phyloP scores from a whole-genome alignment of 2,113 vertebrate genomes.

The Aleadryas rufinucha region DNA sequence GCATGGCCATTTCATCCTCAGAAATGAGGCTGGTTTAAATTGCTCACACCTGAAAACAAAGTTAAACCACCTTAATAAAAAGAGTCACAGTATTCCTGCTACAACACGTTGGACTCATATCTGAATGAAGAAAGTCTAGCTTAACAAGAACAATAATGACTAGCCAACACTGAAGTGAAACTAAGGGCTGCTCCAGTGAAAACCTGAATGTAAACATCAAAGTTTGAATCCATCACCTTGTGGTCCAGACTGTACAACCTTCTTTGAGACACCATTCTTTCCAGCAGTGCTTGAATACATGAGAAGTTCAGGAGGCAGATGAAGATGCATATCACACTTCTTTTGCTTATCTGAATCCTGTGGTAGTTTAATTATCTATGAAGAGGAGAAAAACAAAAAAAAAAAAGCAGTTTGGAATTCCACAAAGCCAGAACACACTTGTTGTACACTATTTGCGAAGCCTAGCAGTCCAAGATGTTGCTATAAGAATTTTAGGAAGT shows the following conservation, averaged over 20 bases:
- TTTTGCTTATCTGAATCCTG: conserved; percentile 39
- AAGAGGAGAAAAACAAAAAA: not conserved
- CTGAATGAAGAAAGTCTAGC: not conserved
- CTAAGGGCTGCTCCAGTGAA: conserved; percentile 35
- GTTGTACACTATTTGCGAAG: not conserved
- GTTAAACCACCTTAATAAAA: not conserved
- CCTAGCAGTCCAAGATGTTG: not conserved
- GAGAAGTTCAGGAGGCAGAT: conserved; percentile 36
- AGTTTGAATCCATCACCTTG: conserved; percentile 50
- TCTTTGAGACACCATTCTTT: not conserved
- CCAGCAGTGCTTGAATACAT: not conserved
- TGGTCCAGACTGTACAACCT: not conserved
- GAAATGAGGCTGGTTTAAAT: not conserved
- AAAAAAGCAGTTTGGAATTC: not conserved
- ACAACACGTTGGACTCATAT: not conserved
- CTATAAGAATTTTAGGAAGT: not conserved
- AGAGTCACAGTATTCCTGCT: not conserved
- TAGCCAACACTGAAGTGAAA: conserved; percentile 63
- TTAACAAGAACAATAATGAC: not conserved
- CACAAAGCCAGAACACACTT: not conserved
- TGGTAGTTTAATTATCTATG: conserved; percentile 81
- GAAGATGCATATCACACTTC: conserved; percentile 2
- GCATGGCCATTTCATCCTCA: not conserved
- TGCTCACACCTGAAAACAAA: not conserved
- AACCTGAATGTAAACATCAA: conserved; percentile 25